phyloP scores from a whole-genome alignment of 1,140 invertebrate species.

The Phymorhynchus buccinoides region DNA sequence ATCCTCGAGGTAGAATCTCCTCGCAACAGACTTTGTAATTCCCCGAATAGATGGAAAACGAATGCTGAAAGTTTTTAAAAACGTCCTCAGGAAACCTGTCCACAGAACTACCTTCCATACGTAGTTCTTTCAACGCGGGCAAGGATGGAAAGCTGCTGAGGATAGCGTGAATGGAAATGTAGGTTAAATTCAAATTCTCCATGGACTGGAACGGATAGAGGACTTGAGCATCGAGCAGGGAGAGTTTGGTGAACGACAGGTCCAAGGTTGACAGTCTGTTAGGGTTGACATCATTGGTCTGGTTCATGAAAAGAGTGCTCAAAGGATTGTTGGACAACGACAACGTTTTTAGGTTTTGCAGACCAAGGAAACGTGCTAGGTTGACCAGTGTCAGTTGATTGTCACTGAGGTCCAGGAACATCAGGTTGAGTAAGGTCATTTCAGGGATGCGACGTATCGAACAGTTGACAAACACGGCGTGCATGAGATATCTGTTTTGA shows the following conservation, averaged over 20 bases:
- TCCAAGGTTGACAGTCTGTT: neutral
- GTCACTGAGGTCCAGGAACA: constrained; percentile 32
- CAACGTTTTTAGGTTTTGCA: neutral
- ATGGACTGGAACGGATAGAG: constrained; percentile 19
- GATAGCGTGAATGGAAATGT: too few relatives aligned
- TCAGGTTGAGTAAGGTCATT: neutral
- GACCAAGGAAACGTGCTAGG: neutral
- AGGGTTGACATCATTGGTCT: neutral
- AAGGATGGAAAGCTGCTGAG: neutral
- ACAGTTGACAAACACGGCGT: neutral
- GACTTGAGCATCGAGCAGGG: neutral
- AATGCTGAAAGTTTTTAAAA: neutral
- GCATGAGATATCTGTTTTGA: neutral
- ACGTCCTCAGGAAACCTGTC: neutral
- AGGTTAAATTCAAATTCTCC: neutral
- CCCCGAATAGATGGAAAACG: neutral
- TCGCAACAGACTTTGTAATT: neutral
- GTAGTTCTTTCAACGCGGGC: neutral
- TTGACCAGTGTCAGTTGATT: constrained; percentile 3
- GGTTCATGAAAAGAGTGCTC: neutral
- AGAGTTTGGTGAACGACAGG: neutral
- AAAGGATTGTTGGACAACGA: constrained; percentile 31
- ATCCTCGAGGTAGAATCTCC: neutral
- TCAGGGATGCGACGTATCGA: neutral
- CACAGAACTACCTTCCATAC: neutral